Evolutionary conservation across 1,140 invertebrate genomes (phyloP), one percentile per base, ranked within the genome.

Genomic region (Myzus persicae): DNA sequence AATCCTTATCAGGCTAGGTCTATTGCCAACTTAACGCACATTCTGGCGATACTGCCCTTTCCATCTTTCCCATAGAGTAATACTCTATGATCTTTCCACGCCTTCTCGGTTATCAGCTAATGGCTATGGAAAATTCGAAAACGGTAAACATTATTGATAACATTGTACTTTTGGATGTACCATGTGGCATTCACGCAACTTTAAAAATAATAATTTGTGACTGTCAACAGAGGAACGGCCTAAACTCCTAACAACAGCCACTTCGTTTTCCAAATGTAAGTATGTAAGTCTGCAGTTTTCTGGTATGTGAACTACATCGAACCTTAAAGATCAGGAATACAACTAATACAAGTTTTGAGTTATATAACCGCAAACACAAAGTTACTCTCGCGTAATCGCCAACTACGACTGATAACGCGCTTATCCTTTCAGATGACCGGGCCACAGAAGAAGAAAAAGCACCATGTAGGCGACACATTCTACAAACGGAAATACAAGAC

Each of bases 401-500:
- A 4, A 76, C 31, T 36, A 76, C 59, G 59, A 76, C 8, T 88
- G 87, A 88, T 88, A 88, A 88, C 20, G 11, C 46, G 18, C n/a
- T 92, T 81, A 51, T 81, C 40, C 4, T 48, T 92, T 3, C 20
- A 93, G 91, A 94, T 94, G 94, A 93, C 94, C 54, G 94, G 94
- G 81, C 94, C 94, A 81, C 97, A 97, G 94, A 97, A 96, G 95
- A 96, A 97, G 84, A 97, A 97, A 95, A 98, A 97, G 95, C 97
- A 97, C 95, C 97, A 98, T 94, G 95, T 96, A 94, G 97, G 97
- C 54, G 97, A 98, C 95, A 97, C 97, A 93, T 97, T 97, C 95
- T 95, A 97, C 93, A 97, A 97, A 95, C 97, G 96, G 94, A 95
- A 97, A 44, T 97, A 97, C 96, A 96, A 96, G 95, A 96, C 97